These are phyloP conservation scores for Chloroclystis v-ata DNA, from an alignment of 2,888 invertebrate genomes.

Conservation along the genomic window DNA sequence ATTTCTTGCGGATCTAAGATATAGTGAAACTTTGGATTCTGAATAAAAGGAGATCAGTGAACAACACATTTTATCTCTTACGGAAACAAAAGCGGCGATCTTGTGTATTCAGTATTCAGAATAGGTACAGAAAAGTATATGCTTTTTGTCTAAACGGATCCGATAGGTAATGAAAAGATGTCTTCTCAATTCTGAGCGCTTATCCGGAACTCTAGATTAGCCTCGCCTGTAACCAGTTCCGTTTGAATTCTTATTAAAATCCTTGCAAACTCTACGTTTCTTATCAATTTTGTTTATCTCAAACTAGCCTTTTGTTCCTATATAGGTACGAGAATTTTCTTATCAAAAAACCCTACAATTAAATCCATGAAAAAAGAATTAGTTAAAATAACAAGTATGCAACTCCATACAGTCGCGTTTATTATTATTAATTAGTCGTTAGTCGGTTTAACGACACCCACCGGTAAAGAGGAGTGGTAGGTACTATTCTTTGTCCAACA, in stretches of 20 bases:
- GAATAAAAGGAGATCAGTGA: background rate
- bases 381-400: too few species aligned
- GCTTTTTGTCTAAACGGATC: conserved; percentile 51
- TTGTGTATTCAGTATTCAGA: conserved; percentile 3
- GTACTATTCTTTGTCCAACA: too few species aligned
- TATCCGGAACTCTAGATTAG: conserved; percentile 61
- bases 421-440: too few species aligned
- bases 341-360: too few species aligned
- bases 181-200: conserved; percentile 48
- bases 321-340: background rate
- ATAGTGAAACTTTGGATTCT: too few species aligned
- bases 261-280: conserved; percentile 38
- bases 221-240: conserved; percentile 56
- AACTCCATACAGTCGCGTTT: too few species aligned
- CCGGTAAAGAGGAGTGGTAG: too few species aligned
- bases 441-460: too few species aligned
- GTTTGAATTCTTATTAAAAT: conserved; percentile 55
- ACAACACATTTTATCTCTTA: background rate
- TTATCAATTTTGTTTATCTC: conserved; percentile 48
- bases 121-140: conserved; percentile 20
- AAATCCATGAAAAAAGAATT: too few species aligned
- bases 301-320: conserved; percentile 22
- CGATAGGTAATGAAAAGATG: conserved; percentile 60
- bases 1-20: too few species aligned
- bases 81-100: background rate